phyloP scores from a whole-genome alignment of 2,888 invertebrate genomes.

The Gortyna flavago region DNA sequence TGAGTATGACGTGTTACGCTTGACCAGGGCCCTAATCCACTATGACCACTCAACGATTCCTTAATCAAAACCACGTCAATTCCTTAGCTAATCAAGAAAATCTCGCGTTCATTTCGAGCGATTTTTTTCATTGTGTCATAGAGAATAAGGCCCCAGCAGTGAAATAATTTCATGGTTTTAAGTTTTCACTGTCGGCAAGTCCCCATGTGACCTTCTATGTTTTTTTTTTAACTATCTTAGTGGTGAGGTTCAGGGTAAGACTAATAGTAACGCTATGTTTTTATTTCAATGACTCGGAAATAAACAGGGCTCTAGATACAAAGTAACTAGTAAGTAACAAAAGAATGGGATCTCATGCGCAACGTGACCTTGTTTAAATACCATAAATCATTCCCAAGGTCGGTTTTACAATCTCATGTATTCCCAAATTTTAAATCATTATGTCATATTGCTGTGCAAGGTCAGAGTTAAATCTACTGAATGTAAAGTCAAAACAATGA shows the following conservation, averaged over 20 bases:
- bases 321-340: constrained; percentile 17
- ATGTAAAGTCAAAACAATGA: constrained; percentile 47
- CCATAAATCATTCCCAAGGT: constrained; percentile 43
- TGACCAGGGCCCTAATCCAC: too few relatives aligned
- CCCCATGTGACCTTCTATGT: not conserved
- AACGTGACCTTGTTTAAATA: constrained; percentile 24
- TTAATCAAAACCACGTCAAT: too few relatives aligned
- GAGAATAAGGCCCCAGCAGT: not conserved
- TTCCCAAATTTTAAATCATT: constrained; percentile 27
- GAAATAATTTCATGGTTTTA: not conserved
- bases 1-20: not conserved
- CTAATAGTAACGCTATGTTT: not conserved
- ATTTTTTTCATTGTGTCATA: too few relatives aligned
- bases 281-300: not conserved
- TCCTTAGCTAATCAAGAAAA: too few relatives aligned
- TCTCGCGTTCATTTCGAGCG: too few relatives aligned
- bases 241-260: not conserved
- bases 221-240: not conserved
- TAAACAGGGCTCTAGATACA: not conserved
- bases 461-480: constrained; percentile 37
- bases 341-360: constrained; percentile 8
- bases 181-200: not conserved
- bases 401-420: too few relatives aligned
- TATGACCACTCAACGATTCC: too few relatives aligned
- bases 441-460: constrained; percentile 24